Conservation (phyloP, 2,888 invertebrate genomes). For the Dichetophora obliterata region DNA sequence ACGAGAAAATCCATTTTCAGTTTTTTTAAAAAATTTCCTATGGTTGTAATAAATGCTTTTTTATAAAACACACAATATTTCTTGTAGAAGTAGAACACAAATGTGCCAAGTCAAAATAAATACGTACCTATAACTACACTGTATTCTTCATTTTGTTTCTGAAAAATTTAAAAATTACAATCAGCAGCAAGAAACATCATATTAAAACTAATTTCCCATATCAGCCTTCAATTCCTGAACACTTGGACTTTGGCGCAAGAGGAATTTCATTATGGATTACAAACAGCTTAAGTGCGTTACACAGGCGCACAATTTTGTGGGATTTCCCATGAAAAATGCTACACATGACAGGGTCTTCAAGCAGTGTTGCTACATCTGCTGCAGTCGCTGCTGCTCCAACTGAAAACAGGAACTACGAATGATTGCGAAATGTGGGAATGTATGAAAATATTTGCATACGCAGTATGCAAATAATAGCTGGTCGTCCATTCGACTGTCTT, state of each 20-base stretch:
- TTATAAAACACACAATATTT: no score
- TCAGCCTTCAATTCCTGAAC: neutral
- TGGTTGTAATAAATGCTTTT: no score
- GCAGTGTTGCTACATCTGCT: slow-evolving; percentile 3
- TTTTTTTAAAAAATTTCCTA: no score
- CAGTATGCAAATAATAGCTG: neutral
- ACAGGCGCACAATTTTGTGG: neutral
- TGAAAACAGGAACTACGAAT: slow-evolving; percentile 34
- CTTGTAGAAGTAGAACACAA: no score
- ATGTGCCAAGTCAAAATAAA: no score
- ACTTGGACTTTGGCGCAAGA: slow-evolving; percentile 13
- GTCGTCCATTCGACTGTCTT: neutral
- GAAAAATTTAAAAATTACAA: no score
- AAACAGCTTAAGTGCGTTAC: neutral
- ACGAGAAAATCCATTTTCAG: no score
- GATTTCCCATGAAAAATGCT: slow-evolving; percentile 16
- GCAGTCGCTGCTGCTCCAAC: neutral
- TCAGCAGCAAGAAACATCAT: neutral
- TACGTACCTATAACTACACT: no score
- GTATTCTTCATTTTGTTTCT: no score
- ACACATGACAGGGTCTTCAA: neutral
- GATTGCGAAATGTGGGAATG: slow-evolving; percentile 36
- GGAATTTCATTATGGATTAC: slow-evolving; percentile 27
- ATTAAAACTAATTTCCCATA: slow-evolving; percentile 21
- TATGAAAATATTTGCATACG: slow-evolving; percentile 9